Evolutionary conservation across 2,797 vertebrate genomes (phyloP), one percentile per base, ranked within the genome.

Genomic region (Numenius phaeopus): DNA sequence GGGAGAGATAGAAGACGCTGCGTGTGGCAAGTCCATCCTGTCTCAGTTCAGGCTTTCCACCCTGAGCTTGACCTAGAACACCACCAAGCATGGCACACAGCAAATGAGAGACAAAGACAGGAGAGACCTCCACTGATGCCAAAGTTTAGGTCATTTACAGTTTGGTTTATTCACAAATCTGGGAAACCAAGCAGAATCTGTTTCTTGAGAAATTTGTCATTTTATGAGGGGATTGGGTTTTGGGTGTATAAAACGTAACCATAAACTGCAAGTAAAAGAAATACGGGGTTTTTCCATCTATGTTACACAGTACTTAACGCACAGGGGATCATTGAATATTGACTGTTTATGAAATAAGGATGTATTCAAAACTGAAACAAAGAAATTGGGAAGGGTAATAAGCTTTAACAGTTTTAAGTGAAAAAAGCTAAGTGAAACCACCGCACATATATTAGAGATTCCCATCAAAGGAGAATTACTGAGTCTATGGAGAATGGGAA

Each of bases 391-490:
- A 89, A 23, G 3, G 5, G 9, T 50, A 85, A 62, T 42, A 89
- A 81, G 23, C 40, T 72, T 92, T 91, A 76, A 79, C 18, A 94
- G 83, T 96, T 95, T 84, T 79, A 70, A 92, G 71, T 79, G 78
- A 82, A 23, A 32, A 78, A 40, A 58, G 22, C 9, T 92, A 88
- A 84, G 52, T 58, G 54, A 62, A 42, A 78, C 42, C 18, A 71
- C 26, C 29, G 11, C 47, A 55, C 1, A 2, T 24, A 17, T 3
- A 72, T 34, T 61, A 55, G 4, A 67, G 40, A 82, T 87, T 91
- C 84, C 83, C 55, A 71, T 44, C 67, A 91, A 94, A 69, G 49
- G 5, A 15, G 7, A 96, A 91, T 44, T 46, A 62, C 57, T 49
- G 80, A 94, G 34, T 73, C 94, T 91, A 12, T 62, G 19, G 92